Conservation (phyloP, 2,113 vertebrate genomes). For the Xenopus laevis region DNA sequence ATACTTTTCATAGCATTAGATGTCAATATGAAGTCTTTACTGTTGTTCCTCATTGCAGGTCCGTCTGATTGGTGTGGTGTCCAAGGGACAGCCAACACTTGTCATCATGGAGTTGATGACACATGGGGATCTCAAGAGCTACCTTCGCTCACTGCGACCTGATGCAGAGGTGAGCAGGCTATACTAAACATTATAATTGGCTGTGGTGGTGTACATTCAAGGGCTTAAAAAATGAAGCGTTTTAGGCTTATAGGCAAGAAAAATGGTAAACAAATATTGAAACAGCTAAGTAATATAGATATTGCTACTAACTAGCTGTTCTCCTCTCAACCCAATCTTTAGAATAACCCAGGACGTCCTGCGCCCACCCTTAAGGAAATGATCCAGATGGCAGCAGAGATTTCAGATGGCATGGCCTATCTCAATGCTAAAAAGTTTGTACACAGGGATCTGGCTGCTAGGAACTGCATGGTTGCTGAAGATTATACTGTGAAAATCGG, state of each 20-base stretch:
- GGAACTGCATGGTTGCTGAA: conserved; percentile 97
- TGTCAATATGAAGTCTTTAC: too few species aligned
- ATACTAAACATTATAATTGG: background rate
- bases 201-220: too few species aligned
- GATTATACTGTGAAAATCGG: conserved; percentile 95
- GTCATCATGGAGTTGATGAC: conserved; percentile 98
- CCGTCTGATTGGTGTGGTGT: conserved; percentile 91
- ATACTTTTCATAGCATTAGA: too few species aligned
- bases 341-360: conserved; percentile 87
- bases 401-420: conserved; percentile 96
- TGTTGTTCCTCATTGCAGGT: conserved; percentile 65
- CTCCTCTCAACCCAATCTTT: background rate
- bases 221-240: too few species aligned
- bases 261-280: too few species aligned
- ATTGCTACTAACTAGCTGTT: background rate
- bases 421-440: conserved; percentile 97
- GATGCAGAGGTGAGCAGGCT: conserved; percentile 81
- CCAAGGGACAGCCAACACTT: conserved; percentile 89
- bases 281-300: background rate
- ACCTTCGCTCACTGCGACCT: conserved; percentile 82
- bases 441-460: conserved; percentile 91
- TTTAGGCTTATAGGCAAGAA: too few species aligned
- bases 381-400: conserved; percentile 95
- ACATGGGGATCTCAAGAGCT: conserved; percentile 92
- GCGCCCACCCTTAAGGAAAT: conserved; percentile 86